These are phyloP conservation scores for Cynopterus sphinx DNA, from an alignment of 2,797 vertebrate species.

Conservation along the genomic window DNA sequence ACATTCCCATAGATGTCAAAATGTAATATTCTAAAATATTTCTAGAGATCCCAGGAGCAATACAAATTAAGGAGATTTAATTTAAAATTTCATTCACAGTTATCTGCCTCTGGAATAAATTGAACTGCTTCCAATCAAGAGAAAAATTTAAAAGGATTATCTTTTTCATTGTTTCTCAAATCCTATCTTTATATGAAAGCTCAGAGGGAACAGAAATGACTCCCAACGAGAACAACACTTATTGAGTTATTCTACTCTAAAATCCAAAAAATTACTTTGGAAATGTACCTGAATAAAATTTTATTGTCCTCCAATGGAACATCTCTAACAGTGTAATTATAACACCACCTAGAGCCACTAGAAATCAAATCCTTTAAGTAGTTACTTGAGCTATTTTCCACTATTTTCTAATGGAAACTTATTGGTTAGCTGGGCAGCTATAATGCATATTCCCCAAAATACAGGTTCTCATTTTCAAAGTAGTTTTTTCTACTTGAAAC, in stretches of 20 bases:
- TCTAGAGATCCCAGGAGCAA: not conserved
- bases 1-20: not conserved
- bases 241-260: slow-evolving; percentile 24
- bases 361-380: not conserved
- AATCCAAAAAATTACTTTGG: slow-evolving; percentile 46
- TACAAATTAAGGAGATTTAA: not conserved
- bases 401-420: not conserved
- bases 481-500: not conserved
- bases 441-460: not conserved
- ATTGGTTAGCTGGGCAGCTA: not conserved
- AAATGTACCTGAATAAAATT: slow-evolving; percentile 28
- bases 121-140: slow-evolving; percentile 41
- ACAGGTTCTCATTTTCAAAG: not conserved
- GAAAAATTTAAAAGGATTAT: slow-evolving; percentile 43
- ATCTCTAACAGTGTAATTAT: not conserved
- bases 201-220: not conserved
- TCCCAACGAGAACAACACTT: slow-evolving; percentile 2
- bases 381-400: not conserved
- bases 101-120: slow-evolving; percentile 4
- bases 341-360: not conserved
- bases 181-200: slow-evolving; percentile 4
- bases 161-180: slow-evolving; percentile 37
- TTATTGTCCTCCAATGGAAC: not conserved
- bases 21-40: not conserved
- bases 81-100: slow-evolving; percentile 36